Evolutionary conservation across 2,113 vertebrate genomes (phyloP).

Genomic region (Cisticola juncidis): DNA sequence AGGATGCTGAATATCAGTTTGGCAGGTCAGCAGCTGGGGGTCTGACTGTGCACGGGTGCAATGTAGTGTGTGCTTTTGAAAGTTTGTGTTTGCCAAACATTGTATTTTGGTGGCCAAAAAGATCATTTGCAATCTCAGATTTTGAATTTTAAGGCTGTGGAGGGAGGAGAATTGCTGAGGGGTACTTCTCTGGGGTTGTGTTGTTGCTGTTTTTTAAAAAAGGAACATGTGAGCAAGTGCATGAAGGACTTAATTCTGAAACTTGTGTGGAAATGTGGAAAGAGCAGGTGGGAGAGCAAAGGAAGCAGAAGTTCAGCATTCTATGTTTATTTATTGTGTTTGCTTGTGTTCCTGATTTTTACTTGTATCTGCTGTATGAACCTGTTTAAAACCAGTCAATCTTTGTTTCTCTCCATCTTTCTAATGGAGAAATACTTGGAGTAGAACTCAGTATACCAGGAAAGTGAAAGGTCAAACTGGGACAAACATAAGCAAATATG

Average conservation of each 20-base stretch:
- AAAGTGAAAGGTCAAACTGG: neutral
- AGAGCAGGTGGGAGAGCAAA: neutral
- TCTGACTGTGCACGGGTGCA: accelerated
- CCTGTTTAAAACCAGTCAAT: neutral
- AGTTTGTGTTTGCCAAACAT: accelerated
- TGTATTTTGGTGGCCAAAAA: neutral
- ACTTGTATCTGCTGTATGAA: neutral
- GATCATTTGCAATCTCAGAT: accelerated
- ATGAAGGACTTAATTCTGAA: neutral
- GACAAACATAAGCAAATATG: neutral
- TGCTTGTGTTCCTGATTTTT: neutral
- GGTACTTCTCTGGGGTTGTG: neutral
- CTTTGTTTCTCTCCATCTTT: neutral
- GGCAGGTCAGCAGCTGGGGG: neutral
- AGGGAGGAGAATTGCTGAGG: neutral
- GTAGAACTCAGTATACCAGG: accelerated
- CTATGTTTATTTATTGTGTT: neutral
- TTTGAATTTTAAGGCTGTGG: neutral
- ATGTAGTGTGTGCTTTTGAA: accelerated
- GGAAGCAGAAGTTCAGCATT: neutral
- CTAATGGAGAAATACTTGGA: neutral
- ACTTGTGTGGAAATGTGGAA: neutral
- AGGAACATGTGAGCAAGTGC: neutral
- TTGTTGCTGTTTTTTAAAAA: no score
- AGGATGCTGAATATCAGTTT: neutral